Base-by-base conservation (phyloP, 2,797 vertebrate genomes). In the Lerista edwardsae region DNA sequence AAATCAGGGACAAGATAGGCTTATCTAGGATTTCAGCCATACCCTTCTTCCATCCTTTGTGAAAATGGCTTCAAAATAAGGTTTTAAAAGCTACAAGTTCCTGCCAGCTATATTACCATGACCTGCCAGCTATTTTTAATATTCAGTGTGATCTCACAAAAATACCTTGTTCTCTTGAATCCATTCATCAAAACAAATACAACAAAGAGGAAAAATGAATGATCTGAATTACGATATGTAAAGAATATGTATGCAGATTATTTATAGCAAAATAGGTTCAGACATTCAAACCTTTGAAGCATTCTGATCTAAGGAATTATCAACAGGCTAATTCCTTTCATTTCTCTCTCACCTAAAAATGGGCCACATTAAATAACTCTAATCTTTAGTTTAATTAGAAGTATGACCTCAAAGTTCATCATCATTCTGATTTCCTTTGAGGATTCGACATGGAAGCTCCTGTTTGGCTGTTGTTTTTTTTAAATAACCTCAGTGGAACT, bases 351-450 rank as follows among this genome's bases (percentile, higher is more conserved):
- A 69, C 27, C 77, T 71, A 34, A 76, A 55, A 23, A 5, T 76
- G 6, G 31, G 80, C 86, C 78, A 82, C 19, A 15, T 79, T 87
- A 94, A 94, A 84, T 84, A 91, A 92, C 87, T 91, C 87, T 88
- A 91, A 85, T 93, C 85, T 91, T 85, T 75, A 79, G 39, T 74
- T 91, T 90, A 93, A 90, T 95, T 91, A 83, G 93, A 92, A 68
- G 44, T 72, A 85, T 87, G 82, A 84, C 87, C 84, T 93, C 77
- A 31, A 79, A 89, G 75, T 31, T 1, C 86, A 93, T 90, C 31
- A 55, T 44, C 6, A 14, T 39, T 77, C 61, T 84, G 55, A 78
- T 93, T 94, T 91, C 85, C 87, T 93, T 84, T 85, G 85, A 94
- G 89, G 86, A 89, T 78, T 87, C 80, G 61, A 84, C 85, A 87